These are phyloP conservation scores for Elephantulus edwardii DNA, from an alignment of 2,113 vertebrate species.

Conservation along the genomic window DNA sequence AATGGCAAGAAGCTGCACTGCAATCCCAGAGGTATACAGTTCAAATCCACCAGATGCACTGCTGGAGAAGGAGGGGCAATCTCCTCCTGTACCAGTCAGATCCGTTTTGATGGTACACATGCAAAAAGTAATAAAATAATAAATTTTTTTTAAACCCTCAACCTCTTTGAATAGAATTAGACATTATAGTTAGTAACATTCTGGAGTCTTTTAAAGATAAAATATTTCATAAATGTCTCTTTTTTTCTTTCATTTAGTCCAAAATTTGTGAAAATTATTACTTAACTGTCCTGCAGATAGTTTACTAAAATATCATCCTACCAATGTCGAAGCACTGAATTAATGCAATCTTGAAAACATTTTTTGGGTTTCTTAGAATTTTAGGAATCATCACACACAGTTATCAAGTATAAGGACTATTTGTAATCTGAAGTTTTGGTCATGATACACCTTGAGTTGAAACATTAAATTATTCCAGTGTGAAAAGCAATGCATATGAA, in stretches of 20 bases:
- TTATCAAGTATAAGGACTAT: not conserved
- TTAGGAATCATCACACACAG: accelerated
- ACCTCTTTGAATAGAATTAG: not conserved
- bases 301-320: not conserved
- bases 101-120: too few relatives aligned
- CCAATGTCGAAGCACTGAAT: not conserved
- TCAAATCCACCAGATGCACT: too few relatives aligned
- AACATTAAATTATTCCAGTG: not conserved
- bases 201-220: not conserved
- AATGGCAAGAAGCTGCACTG: too few relatives aligned
- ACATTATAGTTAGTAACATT: not conserved
- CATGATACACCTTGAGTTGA: accelerated
- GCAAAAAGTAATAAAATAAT: too few relatives aligned
- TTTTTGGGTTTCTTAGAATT: not conserved
- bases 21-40: too few relatives aligned
- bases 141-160: too few relatives aligned
- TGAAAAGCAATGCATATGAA: too few relatives aligned
- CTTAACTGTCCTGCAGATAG: not conserved
- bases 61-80: too few relatives aligned
- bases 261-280: not conserved
- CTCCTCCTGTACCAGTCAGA: too few relatives aligned
- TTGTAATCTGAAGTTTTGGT: not conserved
- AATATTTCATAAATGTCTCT: not conserved
- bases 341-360: accelerated
- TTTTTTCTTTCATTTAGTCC: not conserved